Conservation (phyloP, 2,113 vertebrate species). For the Grammomys surdaster region DNA sequence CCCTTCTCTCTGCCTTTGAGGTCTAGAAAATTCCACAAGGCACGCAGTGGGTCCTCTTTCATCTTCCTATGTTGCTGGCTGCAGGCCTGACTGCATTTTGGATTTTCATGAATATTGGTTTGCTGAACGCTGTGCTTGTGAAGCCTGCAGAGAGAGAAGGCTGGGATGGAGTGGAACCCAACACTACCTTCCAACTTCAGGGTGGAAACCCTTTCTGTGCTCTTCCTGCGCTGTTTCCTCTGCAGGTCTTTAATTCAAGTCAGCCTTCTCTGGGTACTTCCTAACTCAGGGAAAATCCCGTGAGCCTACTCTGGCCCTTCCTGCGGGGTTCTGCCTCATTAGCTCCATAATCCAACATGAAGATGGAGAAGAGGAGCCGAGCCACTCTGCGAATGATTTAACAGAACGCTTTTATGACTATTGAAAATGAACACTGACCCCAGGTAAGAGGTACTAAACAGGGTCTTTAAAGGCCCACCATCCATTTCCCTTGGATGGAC, state of each 20-base stretch:
- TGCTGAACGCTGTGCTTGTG: slow-evolving; percentile 77
- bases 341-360: slow-evolving; percentile 83
- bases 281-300: slow-evolving; percentile 81
- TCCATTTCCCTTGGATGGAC: slow-evolving; percentile 83
- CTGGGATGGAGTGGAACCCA: slow-evolving; percentile 70
- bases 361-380: slow-evolving; percentile 69
- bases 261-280: slow-evolving; percentile 75
- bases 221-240: background rate
- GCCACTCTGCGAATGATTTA: slow-evolving; percentile 86
- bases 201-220: slow-evolving; percentile 46
- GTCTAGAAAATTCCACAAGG: background rate
- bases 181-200: slow-evolving; percentile 3
- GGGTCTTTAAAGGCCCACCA: slow-evolving; percentile 85
- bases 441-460: slow-evolving; percentile 88
- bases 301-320: slow-evolving; percentile 63
- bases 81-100: slow-evolving; percentile 70
- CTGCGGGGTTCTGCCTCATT: slow-evolving; percentile 84
- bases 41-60: fast-evolving
- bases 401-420: slow-evolving; percentile 86
- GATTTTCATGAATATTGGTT: slow-evolving; percentile 80
- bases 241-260: slow-evolving; percentile 77
- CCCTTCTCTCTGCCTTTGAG: slow-evolving; percentile 68
- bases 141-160: slow-evolving; percentile 78
- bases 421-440: slow-evolving; percentile 88
- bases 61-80: slow-evolving; percentile 73